Evolutionary conservation across 1,140 invertebrate genomes (phyloP), one percentile per base, ranked within the genome.

Genomic region (Dryas iulia): DNA sequence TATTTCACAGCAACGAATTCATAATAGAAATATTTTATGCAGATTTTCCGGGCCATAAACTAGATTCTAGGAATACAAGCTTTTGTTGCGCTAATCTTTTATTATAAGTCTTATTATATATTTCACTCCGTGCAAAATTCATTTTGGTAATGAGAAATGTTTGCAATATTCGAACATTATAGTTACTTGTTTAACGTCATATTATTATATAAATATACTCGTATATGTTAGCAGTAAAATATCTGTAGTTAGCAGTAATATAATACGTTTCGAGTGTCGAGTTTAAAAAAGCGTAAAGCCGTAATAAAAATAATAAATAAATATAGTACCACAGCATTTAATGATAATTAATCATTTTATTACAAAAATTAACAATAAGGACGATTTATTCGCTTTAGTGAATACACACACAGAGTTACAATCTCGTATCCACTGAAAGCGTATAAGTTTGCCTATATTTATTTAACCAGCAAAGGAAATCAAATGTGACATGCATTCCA

Each of bases 401-500:
- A n/a, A n/a, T n/a, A n/a, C n/a, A n/a, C n/a, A n/a, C n/a, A n/a
- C n/a, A n/a, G n/a, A n/a, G n/a, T n/a, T n/a, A n/a, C n/a, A n/a
- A n/a, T n/a, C n/a, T n/a, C n/a, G n/a, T n/a, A n/a, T 0, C 8
- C 14, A 21, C 39, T 21, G 2, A 47, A 47, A 8, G 2, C 6
- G 18, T 47, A 47, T 6, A 39, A 47, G 39, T 21, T 47, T 14
- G 39, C 8, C 39, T 47, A 47, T 47, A 47, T 47, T 21, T 47
- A 47, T 84, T 82, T 81, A 74, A 73, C 69, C 79, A 83, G 89
- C 87, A 89, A 89, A 91, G 85, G 79, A 79, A 89, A 91, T 91
- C 85, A 86, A 86, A 87, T 83, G 86, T 88, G 87, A 87, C 84
- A 78, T 81, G 78, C 77, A 89, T 91, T 89, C 86, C 86, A 72